A percentile compares a stretch with the other conserved stretches of the same genome.
phyloP scores from a whole-genome alignment of 2,888 invertebrate genomes.

The Dioctria linearis region DNA sequence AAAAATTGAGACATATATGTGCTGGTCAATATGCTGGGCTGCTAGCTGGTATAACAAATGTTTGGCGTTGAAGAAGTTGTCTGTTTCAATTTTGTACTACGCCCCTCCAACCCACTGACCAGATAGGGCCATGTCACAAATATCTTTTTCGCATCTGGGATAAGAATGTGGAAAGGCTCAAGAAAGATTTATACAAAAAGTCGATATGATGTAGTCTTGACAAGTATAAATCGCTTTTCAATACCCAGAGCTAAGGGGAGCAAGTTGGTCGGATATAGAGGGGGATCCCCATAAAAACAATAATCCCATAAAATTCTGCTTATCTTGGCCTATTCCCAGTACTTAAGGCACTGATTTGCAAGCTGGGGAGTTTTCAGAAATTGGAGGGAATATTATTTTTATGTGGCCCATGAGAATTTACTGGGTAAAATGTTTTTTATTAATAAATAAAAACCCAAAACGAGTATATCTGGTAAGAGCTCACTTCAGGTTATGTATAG shows the following conservation, averaged over 20 bases:
- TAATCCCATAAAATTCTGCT: slow-evolving; percentile 63
- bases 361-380: slow-evolving; percentile 44
- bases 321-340: slow-evolving; percentile 60
- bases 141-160: not conserved
- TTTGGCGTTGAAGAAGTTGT: slow-evolving; percentile 33
- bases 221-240: slow-evolving; percentile 59
- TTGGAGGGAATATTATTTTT: slow-evolving; percentile 57
- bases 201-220: slow-evolving; percentile 57
- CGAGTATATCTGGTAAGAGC: not conserved
- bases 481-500: slow-evolving; percentile 15
- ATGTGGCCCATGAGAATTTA: slow-evolving; percentile 57
- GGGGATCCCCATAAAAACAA: slow-evolving; percentile 62
- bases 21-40: slow-evolving; percentile 25
- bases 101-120: slow-evolving; percentile 4
- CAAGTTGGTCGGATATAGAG: not conserved
- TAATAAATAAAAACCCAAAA: slow-evolving; percentile 55
- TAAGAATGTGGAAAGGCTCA: slow-evolving; percentile 30
- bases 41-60: slow-evolving; percentile 45
- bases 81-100: slow-evolving; percentile 53
- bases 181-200: slow-evolving; percentile 56
- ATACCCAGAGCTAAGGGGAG: slow-evolving; percentile 47
- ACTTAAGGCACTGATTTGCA: slow-evolving; percentile 53
- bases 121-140: not conserved
- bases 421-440: slow-evolving; percentile 59
- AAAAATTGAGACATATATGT: slow-evolving; percentile 53